Evolutionary conservation across 2,113 vertebrate species (phyloP), one percentile per base, ranked within the genome.

Genomic region (Gymnogyps californianus): DNA sequence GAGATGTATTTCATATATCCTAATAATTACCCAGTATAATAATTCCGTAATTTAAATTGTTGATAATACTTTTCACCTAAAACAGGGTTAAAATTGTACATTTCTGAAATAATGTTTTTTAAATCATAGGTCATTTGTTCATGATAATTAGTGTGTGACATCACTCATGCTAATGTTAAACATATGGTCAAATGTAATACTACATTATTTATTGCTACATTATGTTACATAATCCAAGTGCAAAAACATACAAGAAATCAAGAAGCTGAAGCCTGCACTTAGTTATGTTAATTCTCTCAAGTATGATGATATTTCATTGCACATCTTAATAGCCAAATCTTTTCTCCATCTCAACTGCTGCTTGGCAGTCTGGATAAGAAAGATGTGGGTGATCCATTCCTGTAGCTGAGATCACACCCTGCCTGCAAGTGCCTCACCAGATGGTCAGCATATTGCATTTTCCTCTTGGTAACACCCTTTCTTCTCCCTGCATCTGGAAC

Each of bases 361-460:
- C 91, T 85, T 95, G 93, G 65, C 92, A 95, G 89, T 42, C 89
- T 94, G 87, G 77, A 62, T 92, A 57, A 54, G 87, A 64, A 85
- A 89, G 96, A 96, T 89, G 96, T 95, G 94, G 93, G 96, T 93
- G 97, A 93, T 95, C 93, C 89, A 69, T 95, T 95, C 96, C 87
- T 95, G 97, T 89, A 95, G 95, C 93, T 97, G 96, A 96, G 91
- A 97, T 97, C 96, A 85, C 97, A 97, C 95, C 75, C 83, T 97
- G 95, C 89, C 93, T 96, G 91, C 40, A 78, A 95, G 81, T 96
- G 92, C 93, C 96, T 97, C 96, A 97, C 87, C 97, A 97, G 96
- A 97, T 97, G 97, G 93, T 65, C 95, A 97, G 95, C 96, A 95
- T 94, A 96, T 96, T 97, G 95, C 97, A 96, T 96, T 97, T 95